Conservation (phyloP, 2,888 invertebrate genomes). For the Tineola bisselliella region DNA sequence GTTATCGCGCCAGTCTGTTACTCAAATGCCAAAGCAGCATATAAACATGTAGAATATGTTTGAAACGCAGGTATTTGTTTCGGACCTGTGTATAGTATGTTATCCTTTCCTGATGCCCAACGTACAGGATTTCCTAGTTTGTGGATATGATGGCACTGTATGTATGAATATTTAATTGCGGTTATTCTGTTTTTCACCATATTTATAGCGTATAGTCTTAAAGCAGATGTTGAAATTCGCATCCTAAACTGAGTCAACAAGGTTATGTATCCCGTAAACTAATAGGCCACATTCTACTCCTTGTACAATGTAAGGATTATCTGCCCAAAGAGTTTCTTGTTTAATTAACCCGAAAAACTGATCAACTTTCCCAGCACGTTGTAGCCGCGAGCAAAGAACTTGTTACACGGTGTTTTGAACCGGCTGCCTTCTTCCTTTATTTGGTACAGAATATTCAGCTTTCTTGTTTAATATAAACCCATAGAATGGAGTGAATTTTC, state of each 20-base stretch:
- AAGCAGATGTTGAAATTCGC: background rate
- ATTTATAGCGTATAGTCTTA: too few species aligned
- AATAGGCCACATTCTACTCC: background rate
- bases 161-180: too few species aligned
- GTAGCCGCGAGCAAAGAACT: constrained; percentile 40
- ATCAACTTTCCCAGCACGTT: constrained; percentile 45
- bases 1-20: too few species aligned
- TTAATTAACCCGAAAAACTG: constrained; percentile 48
- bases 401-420: constrained; percentile 29
- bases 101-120: too few species aligned
- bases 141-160: too few species aligned
- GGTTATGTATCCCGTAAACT: background rate
- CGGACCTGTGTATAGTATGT: too few species aligned
- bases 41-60: too few species aligned
- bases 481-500: too few species aligned
- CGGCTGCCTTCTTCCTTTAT: constrained; percentile 10
- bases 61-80: too few species aligned
- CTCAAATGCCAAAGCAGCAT: too few species aligned
- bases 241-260: background rate
- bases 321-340: constrained; percentile 6
- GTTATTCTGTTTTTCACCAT: too few species aligned
- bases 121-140: too few species aligned
- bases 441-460: constrained; percentile 11
- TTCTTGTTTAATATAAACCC: background rate
- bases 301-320: background rate